Evolutionary conservation across 2,797 vertebrate species (phyloP), one percentile per base, ranked within the genome.

Genomic region (Phylloscopus collybita): DNA sequence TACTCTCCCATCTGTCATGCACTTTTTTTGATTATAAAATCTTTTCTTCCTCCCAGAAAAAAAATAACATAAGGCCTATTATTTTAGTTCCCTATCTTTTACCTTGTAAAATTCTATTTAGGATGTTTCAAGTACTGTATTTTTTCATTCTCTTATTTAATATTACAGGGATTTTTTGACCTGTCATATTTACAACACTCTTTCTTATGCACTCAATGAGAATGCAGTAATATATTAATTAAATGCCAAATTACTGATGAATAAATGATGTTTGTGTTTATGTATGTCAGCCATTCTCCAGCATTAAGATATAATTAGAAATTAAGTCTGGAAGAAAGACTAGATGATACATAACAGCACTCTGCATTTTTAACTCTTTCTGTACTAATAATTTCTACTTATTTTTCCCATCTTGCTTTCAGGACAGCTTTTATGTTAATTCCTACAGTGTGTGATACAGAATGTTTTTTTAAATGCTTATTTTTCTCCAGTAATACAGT

Each of bases 281-380:
- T 92, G 64, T 50, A 51, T 85, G 47, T 72, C 90, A 92, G 9
- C 47, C 62, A 78, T 64, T 95, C 95, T 88, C 6, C 88, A 92
- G 47, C 60, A 95, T 96, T 93, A 76, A 92, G 71, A 92, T 72
- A 90, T 92, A 97, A 95, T 95, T 97, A 90, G 65, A 96, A 95
- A 97, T 54, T 57, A 83, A 94, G 15, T 84, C 60, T 94, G 61
- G 45, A 93, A 88, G 72, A 90, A 88, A 74, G 42, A 90, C 51
- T 88, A 80, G 44, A 62, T 90, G 78, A 86, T 84, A 23, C n/a
- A 62, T 69, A 62, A n/a, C 44, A 42, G 66, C 80, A 70, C 16
- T 80, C 76, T 73, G 15, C 30, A 45, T 90, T 96, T 90, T 95
- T 96, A 96, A 93, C 82, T 93, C 86, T 47, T 94, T 71, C 30